Conservation (phyloP, 2,797 vertebrate genomes). For the Arnoldichthys spilopterus region DNA sequence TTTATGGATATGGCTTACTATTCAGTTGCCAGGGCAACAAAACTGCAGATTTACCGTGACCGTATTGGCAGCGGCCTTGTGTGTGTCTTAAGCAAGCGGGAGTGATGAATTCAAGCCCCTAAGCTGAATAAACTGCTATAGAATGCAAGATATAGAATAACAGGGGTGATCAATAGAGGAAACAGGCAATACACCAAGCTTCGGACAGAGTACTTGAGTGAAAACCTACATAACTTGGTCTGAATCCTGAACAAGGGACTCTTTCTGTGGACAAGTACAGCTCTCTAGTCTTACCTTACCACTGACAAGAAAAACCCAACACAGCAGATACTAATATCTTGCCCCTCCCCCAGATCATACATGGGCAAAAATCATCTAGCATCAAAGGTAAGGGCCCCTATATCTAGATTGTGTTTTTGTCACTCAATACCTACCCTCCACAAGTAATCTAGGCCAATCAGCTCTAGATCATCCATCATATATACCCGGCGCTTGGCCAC, state of each 20-base stretch:
- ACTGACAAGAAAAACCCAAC: background rate
- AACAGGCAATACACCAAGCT: too few relatives aligned
- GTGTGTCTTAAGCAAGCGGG: background rate
- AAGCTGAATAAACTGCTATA: background rate
- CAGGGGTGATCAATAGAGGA: background rate
- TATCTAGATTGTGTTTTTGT: background rate
- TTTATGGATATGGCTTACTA: slow-evolving; percentile 27
- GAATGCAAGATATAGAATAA: background rate
- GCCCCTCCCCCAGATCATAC: background rate
- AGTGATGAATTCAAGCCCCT: background rate
- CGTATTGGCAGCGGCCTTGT: background rate
- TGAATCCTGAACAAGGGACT: background rate
- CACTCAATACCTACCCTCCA: slow-evolving; percentile 90
- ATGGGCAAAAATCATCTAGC: background rate
- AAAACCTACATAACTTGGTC: background rate
- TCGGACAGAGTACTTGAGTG: background rate
- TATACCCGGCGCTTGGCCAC: slow-evolving; percentile 97
- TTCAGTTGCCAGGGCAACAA: slow-evolving; percentile 39
- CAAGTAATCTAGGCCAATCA: slow-evolving; percentile 98
- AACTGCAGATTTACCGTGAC: slow-evolving; percentile 2
- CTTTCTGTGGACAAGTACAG: background rate
- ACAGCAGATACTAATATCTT: background rate
- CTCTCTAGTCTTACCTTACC: background rate
- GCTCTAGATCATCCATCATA: slow-evolving; percentile 99
- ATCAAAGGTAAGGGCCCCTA: background rate